Evolutionary conservation across 2,113 vertebrate species (phyloP), one percentile per base, ranked within the genome.

Genomic region (Salvelinus sp.): DNA sequence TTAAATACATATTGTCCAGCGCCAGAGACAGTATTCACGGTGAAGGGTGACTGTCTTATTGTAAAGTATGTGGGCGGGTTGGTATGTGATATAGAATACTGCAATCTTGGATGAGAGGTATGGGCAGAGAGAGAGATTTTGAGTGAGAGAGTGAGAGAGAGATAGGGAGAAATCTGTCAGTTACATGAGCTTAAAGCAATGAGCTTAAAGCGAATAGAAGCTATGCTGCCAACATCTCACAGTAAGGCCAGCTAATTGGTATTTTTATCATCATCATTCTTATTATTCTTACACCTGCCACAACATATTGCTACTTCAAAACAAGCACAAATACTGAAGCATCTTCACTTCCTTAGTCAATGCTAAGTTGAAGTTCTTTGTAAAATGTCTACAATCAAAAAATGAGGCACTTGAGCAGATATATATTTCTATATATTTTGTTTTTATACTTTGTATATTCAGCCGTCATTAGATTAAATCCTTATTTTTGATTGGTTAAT

Each of bases 331-430:
- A 75, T 44, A 44, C 38, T 44, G 38, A 69, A 44, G 69, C 79
- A 77, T 88, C 78, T 78, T 88, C 71, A 80, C 48, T 82, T 68
- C 66, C 28, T 44, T 70, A 81, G 75, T 73, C 30, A 6, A 73
- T 48, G 65, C 75, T 68, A 82, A 83, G 68, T 44, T 44, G 38
- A 44, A 44, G 38, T 72, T 84, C 57, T 83, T 75, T 82, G 79
- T 82, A 81, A 83, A 88, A 88, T 85, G 79, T 84, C 86, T 87
- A 89, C 84, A 83, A 85, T 88, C 81, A 80, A 79, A 85, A 87
- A 86, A 80, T 62, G 78, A 92, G 91, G 90, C 90, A 92, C 91
- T 91, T 84, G 77, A 44, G 7, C 38, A 44, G 38, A 83, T 80
- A 86, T 75, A 86, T 79, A 74, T 70, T 28, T 65, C 28, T 76